These are phyloP conservation scores for Saguinus midas DNA, from an alignment of 2,113 vertebrate genomes.

Conservation along the genomic window DNA sequence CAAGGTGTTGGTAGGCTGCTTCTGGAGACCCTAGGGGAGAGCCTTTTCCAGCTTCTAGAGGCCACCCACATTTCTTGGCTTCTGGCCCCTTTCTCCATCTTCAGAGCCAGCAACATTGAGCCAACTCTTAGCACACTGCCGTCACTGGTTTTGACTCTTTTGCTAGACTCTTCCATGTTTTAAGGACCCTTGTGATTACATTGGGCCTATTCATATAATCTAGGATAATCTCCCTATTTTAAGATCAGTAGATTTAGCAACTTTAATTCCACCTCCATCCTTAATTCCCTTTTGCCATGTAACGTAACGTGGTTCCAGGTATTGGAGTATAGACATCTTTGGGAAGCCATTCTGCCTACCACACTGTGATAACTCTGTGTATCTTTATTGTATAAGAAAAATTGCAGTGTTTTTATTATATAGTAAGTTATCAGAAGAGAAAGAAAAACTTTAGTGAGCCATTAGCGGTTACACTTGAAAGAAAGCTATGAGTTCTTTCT, in stretches of 20 bases:
- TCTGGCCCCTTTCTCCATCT: too few species aligned
- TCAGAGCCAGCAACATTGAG: background rate
- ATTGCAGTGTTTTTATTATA: background rate
- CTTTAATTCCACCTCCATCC: background rate
- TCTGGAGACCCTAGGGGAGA: background rate
- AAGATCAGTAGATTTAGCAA: slow-evolving; percentile 9
- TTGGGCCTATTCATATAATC: slow-evolving; percentile 7
- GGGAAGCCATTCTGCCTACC: background rate
- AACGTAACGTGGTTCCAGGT: background rate
- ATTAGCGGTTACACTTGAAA: background rate
- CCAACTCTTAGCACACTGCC: background rate
- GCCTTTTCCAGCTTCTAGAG: background rate
- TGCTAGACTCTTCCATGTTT: background rate
- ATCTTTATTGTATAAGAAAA: background rate
- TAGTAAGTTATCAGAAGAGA: background rate
- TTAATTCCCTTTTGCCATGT: background rate
- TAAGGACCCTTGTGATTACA: background rate
- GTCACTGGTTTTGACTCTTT: background rate
- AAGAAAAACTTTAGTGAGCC: background rate
- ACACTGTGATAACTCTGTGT: background rate
- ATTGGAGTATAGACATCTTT: background rate
- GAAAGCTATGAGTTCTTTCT: background rate
- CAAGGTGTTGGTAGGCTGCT: background rate
- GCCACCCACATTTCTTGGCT: background rate
- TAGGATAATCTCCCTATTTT: slow-evolving; percentile 33